Conservation (phyloP, 2,797 vertebrate species). For the Dendrocincla fuliginosa region DNA sequence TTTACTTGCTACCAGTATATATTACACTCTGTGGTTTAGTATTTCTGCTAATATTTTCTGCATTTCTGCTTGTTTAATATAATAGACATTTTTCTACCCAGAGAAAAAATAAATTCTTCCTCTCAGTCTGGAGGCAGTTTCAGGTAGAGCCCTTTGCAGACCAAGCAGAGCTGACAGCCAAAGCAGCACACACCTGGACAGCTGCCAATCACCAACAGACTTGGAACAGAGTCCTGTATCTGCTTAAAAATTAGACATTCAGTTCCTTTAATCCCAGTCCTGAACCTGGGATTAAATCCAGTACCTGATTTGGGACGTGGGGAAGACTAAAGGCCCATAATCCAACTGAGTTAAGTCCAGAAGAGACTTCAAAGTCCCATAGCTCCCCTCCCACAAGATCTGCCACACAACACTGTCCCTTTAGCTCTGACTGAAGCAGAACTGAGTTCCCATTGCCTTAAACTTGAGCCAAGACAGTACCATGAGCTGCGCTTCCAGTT, state of each 20-base stretch:
- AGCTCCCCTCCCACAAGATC: background rate
- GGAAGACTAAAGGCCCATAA: background rate
- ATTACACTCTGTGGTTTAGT: background rate
- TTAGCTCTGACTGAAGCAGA: background rate
- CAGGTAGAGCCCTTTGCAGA: constrained; percentile 3
- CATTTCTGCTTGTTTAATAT: background rate
- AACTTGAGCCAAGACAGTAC: background rate
- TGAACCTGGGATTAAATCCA: constrained; percentile 12
- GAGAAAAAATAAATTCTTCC: background rate
- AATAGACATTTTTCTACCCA: background rate
- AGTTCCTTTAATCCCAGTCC: background rate
- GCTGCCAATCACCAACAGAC: background rate
- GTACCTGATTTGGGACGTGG: background rate
- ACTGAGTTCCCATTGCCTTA: background rate
- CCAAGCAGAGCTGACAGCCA: background rate
- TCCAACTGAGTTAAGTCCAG: background rate
- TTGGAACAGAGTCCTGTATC: background rate
- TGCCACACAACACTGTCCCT: background rate
- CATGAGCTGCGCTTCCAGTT: background rate
- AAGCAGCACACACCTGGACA: background rate
- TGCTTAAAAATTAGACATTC: constrained; percentile 24
- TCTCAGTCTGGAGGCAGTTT: background rate
- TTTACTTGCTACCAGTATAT: background rate
- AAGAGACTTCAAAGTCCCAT: background rate
- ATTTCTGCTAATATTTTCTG: background rate